Base-by-base conservation (phyloP, 2,113 vertebrate genomes). In the Xiphophorus couchianus region DNA sequence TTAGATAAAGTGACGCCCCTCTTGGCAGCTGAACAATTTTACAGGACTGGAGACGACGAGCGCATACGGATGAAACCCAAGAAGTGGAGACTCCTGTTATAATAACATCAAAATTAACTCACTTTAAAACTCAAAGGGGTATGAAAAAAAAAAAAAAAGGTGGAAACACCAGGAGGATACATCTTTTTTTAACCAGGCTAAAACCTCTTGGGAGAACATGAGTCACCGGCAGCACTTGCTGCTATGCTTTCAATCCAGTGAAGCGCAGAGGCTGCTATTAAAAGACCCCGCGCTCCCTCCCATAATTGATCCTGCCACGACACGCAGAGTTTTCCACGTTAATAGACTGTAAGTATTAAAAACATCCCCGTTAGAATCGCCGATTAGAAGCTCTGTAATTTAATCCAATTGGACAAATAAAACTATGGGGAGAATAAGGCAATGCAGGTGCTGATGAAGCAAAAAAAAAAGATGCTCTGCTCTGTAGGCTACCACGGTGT, bases 171-270 rank as follows among this genome's bases (percentile, higher is more conserved):
- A 29, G 19, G 42, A 62, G 71, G 80, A 69, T 64, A 84, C 76
- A 66, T 58, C 25, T 58, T 11, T n/a, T 58, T 58, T n/a, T 58
- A 58, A 63, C 76, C 29, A 72, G 83, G 72, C 48, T 76, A 3
- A 81, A 72, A 48, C 33, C 66, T 80, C 86, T 44, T 67, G 75
- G 70, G 82, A 64, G 64, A 86, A 71, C 76, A 86, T 92, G 89
- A 90, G 80, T 92, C 89, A 90, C 73, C 78, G 63, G 66, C 72
- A 71, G 63, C 29, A 33, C 72, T 69, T 15, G 48, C 37, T 15
- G 48, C 37, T 33, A 22, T 58, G 60, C 79, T 70, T 79, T 77
- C 66, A 74, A 48, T 81, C 54, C 73, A 33, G 54, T 51, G 61
- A 65, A 66, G 74, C 54, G 62, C 48, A 71, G 37, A 78, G 74